A percentile compares a stretch with the other conserved stretches of the same genome.
Evolutionary conservation across 2,113 vertebrate genomes (phyloP).

Genomic region (Desmodus rotundus): DNA sequence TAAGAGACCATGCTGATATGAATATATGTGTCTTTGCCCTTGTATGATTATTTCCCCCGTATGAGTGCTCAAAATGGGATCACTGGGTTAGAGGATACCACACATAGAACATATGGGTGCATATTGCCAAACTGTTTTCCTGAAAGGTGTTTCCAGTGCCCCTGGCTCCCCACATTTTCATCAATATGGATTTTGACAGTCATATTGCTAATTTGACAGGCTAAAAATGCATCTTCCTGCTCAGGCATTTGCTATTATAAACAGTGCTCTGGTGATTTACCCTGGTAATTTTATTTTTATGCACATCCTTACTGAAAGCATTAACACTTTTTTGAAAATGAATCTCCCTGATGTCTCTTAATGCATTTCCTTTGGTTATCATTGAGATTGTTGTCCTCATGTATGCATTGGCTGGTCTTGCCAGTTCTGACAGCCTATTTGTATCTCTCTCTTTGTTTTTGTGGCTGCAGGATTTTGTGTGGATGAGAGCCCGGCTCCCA

Average conservation of each 20-base stretch:
- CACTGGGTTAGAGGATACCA: background rate
- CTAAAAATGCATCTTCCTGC: background rate
- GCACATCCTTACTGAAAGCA: background rate
- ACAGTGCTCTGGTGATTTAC: background rate
- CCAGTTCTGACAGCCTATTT: background rate
- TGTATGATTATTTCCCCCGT: background rate
- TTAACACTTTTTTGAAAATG: background rate
- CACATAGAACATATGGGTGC: background rate
- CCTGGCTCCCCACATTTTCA: background rate
- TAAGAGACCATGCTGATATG: background rate
- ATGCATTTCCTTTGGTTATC: background rate
- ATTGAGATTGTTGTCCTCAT: background rate
- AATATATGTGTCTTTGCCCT: background rate
- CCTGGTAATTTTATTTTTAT: background rate
- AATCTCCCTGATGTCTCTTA: background rate
- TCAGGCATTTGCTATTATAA: background rate
- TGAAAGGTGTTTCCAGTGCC: background rate
- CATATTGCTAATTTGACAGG: background rate
- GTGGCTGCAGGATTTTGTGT: slow-evolving; percentile 78
- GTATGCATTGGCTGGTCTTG: background rate
- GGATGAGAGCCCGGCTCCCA: slow-evolving; percentile 82
- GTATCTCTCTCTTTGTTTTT: background rate
- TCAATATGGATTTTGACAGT: background rate
- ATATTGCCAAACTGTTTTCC: background rate
- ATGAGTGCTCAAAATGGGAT: background rate